These are phyloP conservation scores for Punctoribates punctum DNA, from an alignment of 2,888 invertebrate species.

Conservation along the genomic window DNA sequence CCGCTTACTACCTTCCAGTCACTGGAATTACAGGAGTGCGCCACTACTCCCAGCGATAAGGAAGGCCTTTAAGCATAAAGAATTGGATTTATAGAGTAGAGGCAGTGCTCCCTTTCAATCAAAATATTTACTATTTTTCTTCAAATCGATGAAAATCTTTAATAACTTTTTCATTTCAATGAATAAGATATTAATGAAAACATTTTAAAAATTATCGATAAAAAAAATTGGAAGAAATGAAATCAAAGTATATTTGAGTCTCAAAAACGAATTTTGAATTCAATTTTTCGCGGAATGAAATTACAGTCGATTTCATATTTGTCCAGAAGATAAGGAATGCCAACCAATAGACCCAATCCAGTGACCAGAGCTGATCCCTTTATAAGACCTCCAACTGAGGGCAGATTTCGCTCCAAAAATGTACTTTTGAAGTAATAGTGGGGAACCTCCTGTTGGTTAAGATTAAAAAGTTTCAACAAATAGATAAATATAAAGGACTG, in stretches of 20 bases:
- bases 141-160: too few species aligned
- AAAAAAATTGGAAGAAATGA: too few species aligned
- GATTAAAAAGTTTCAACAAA: not conserved
- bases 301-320: not conserved
- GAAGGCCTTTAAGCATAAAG: too few species aligned
- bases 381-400: conserved; percentile 45
- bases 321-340: not conserved
- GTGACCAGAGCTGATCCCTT: conserved; percentile 15
- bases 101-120: too few species aligned
- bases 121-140: too few species aligned
- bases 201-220: too few species aligned
- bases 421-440: conserved; percentile 40
- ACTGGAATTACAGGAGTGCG: conserved; percentile 96
- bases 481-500: not conserved
- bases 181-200: too few species aligned
- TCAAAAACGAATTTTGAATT: not conserved
- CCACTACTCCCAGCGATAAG: conserved; percentile 69
- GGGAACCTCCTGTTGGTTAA: conserved; percentile 42
- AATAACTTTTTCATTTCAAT: too few species aligned
- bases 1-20: conserved; percentile 78
- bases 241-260: too few species aligned
- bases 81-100: too few species aligned
- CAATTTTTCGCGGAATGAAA: not conserved
- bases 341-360: not conserved
- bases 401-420: conserved; percentile 44